Evolutionary conservation across 2,113 vertebrate genomes (phyloP).

Genomic region (Archocentrus centrarchus): DNA sequence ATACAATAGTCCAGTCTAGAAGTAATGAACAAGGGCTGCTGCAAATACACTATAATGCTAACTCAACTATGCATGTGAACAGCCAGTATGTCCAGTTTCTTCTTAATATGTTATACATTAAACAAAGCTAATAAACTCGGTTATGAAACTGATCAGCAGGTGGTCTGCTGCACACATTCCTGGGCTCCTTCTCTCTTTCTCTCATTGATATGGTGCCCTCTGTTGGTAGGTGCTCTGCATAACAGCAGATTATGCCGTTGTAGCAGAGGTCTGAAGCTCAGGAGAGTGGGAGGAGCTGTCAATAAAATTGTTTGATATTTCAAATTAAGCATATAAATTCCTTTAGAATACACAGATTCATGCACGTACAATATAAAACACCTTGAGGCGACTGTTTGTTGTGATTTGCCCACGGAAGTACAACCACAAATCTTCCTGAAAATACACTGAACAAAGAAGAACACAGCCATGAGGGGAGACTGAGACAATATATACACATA

Average conservation of each 20-base stretch:
- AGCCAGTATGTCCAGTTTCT: background rate
- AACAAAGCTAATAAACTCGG: background rate
- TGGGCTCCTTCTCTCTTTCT: no score
- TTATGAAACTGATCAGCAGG: constrained; percentile 7
- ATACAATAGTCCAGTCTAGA: no score
- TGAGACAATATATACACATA: no score
- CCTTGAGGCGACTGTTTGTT: no score
- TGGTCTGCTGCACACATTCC: background rate
- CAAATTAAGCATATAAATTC: background rate
- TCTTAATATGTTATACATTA: background rate
- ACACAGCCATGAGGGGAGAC: no score
- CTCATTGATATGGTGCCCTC: constrained; percentile 19
- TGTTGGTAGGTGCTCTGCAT: constrained; percentile 26
- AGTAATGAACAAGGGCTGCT: background rate
- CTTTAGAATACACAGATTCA: background rate
- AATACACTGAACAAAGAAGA: no score
- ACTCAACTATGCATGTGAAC: background rate
- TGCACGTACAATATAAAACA: no score
- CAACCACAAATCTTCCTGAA: no score
- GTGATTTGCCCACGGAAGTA: no score
- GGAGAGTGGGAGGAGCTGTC: background rate
- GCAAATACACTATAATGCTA: background rate
- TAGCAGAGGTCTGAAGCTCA: background rate
- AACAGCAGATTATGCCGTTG: constrained; percentile 4
- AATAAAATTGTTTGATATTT: background rate